Base-by-base conservation (phyloP, 2,797 vertebrate species). In the Masticophis lateralis region DNA sequence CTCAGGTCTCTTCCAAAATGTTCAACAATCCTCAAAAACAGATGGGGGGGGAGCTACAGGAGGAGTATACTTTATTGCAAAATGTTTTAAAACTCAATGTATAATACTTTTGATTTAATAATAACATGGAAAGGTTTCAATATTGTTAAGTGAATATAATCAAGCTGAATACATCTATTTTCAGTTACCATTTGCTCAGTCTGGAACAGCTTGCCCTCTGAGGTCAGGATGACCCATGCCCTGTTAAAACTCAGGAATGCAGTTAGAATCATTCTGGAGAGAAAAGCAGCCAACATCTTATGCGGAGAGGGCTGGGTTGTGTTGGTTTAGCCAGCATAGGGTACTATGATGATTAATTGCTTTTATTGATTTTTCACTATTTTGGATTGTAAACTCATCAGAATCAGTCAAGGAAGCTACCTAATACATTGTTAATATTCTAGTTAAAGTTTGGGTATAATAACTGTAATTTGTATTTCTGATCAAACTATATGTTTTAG, bases 51-150 rank as follows among this genome's bases (percentile, higher is more conserved):
- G 20, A 6, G 20, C 37, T 47, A 83, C 1, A 83, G 43, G 9
- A 79, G 74, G 22, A 47, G 4, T 47, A 47, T 25, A 83, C 55
- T 13, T 90, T 66, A 94, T 95, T 88, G 28, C 92, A 57, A 86
- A 20, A 20, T 94, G 92, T 43, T 94, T 94, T 96, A 94, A 53
- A 94, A 94, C 90, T 92, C 56, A 88, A 86, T 91, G 86, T 94
- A 91, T 59, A 94, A 94, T 90, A 53, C 94, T 94, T 95, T 89
- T 9, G 89, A 74, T 61, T 96, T 69, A 94, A 5, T 5, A 87
- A 7, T 94, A 94, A 69, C 28, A 93, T 32, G 63, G 87, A 60
- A 43, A 43, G 55, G 25, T 47, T 32, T 18, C 14, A 57, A 25
- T 83, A 57, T 83, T 55, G 51, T 53, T 37, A 59, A 59, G 56